Evolutionary conservation across 2,113 vertebrate genomes (phyloP).

Genomic region (Oncorhynchus kisutch): DNA sequence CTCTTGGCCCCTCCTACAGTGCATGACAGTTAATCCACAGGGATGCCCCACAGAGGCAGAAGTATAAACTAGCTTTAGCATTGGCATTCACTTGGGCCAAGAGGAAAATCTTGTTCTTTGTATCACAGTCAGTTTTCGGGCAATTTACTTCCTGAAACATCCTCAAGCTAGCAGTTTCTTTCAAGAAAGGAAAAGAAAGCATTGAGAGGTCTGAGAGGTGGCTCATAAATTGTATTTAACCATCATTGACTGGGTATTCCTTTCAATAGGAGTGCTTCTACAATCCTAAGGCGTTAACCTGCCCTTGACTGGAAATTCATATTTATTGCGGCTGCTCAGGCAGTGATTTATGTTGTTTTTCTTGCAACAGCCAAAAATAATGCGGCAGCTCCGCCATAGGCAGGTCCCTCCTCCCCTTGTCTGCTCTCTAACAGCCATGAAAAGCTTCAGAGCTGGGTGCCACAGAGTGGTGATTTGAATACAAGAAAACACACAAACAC

Average conservation of each 20-base stretch:
- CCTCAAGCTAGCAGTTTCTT: background rate
- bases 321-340: slow-evolving; percentile 35
- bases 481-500: slow-evolving; percentile 5
- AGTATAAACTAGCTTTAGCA: background rate
- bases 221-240: slow-evolving; percentile 41
- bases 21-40: slow-evolving; percentile 24
- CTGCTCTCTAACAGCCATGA: background rate
- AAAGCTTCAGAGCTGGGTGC: background rate
- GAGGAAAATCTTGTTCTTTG: background rate
- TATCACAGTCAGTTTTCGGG: background rate
- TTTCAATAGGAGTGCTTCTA: slow-evolving; percentile 14
- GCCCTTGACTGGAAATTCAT: slow-evolving; percentile 47
- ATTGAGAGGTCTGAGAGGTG: slow-evolving; percentile 10
- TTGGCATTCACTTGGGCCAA: background rate
- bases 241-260: slow-evolving; percentile 25
- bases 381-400: background rate
- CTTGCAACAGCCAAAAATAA: slow-evolving; percentile 37
- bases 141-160: background rate
- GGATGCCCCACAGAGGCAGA: slow-evolving; percentile 1
- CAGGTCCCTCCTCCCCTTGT: slow-evolving; percentile 7
- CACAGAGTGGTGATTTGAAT: background rate
- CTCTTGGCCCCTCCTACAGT: slow-evolving; percentile 10
- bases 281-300: slow-evolving; percentile 41
- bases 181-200: background rate
- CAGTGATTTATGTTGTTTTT: slow-evolving; percentile 50